Conservation (phyloP, 2,113 vertebrate genomes). For the Eptesicus fuscus region DNA sequence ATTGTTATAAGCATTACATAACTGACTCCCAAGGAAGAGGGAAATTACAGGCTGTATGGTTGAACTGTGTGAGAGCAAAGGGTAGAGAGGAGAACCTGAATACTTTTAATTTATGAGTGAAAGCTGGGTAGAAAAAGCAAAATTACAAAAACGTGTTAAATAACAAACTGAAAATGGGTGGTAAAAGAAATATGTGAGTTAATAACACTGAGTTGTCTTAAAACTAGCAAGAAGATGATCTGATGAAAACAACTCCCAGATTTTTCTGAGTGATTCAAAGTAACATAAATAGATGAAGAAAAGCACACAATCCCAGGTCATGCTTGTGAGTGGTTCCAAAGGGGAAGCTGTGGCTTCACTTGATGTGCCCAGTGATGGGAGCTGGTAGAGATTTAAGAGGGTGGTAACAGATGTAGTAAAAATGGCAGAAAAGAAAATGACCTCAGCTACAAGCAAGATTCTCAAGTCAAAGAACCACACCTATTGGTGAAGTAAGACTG, state of each 20-base stretch:
- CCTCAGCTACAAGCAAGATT: background rate
- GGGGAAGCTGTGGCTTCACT: background rate
- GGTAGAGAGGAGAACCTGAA: background rate
- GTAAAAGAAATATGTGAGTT: background rate
- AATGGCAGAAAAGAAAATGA: background rate
- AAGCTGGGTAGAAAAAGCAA: constrained; percentile 1
- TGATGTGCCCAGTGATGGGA: background rate
- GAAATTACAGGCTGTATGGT: background rate
- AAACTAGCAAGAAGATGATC: background rate
- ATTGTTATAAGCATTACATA: background rate
- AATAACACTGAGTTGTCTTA: background rate
- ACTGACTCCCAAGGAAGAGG: background rate
- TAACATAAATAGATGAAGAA: background rate
- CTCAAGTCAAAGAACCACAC: background rate
- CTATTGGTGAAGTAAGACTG: background rate
- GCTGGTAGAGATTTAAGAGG: background rate
- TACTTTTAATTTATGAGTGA: background rate
- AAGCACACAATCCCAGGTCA: background rate
- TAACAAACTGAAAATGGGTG: background rate
- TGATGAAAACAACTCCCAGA: background rate
- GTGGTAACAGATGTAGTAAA: background rate
- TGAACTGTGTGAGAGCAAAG: background rate
- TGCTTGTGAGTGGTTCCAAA: background rate
- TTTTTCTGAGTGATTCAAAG: constrained; percentile 11
- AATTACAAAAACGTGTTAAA: background rate